Conservation (phyloP, 2,113 vertebrate genomes). For the Syngnathus floridae region DNA sequence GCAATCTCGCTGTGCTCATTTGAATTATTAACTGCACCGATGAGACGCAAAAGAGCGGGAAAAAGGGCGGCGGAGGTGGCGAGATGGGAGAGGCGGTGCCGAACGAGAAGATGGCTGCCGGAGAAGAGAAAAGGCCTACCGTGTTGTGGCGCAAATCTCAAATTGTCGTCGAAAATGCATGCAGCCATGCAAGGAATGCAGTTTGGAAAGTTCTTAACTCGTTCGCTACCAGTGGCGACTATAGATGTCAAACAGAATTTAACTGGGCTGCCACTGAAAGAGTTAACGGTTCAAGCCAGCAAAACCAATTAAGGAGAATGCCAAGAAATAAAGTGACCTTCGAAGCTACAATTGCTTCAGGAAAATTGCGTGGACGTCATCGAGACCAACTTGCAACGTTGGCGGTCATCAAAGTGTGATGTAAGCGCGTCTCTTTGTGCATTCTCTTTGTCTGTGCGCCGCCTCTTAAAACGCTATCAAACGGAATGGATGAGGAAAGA, state of each 20-base stretch:
- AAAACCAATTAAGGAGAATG: neutral
- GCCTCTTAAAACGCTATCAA: conserved; percentile 36
- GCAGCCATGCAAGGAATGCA: neutral
- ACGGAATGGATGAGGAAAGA: conserved; percentile 40
- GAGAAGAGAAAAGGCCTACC: neutral
- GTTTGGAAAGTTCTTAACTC: neutral
- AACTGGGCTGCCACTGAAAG: too few species aligned
- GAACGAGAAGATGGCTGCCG: conserved; percentile 22
- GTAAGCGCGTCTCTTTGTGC: conserved; percentile 27
- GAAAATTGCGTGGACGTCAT: neutral
- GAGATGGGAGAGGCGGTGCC: conserved; percentile 22
- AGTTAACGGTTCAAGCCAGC: too few species aligned
- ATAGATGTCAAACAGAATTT: too few species aligned
- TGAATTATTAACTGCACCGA: conserved; percentile 63
- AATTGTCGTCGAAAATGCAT: neutral
- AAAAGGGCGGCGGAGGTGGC: conserved; percentile 19
- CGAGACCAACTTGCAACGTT: neutral
- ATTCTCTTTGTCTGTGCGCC: conserved; percentile 39
- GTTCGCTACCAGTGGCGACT: too few species aligned
- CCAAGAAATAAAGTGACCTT: neutral
- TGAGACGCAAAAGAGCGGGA: conserved; percentile 29
- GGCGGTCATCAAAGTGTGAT: conserved; percentile 18
- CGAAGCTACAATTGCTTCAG: too few species aligned
- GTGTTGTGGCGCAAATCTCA: neutral
- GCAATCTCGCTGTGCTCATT: conserved; percentile 58